A percentile compares a stretch with the other conserved stretches of the same genome.
These are phyloP conservation scores for Thunnus thynnus DNA, from an alignment of 2,113 vertebrate genomes.

Conservation along the genomic window DNA sequence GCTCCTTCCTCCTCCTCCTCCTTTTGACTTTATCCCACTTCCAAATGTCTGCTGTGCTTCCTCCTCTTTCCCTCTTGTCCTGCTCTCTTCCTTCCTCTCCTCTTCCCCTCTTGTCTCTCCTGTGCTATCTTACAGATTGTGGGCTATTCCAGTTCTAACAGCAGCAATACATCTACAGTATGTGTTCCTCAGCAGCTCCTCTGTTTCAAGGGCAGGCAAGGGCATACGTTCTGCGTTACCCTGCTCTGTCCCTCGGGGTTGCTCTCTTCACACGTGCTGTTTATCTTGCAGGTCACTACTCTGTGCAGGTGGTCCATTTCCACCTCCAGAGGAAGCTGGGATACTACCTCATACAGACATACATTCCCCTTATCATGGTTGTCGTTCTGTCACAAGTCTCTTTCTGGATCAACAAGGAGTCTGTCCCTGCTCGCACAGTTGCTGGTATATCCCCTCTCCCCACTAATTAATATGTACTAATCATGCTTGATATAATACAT, in stretches of 20 bases:
- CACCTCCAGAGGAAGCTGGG: constrained; percentile 92
- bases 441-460: constrained; percentile 76
- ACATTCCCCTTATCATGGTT: constrained; percentile 88
- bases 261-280: constrained; percentile 69
- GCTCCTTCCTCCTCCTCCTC: constrained; percentile 38
- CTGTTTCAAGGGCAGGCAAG: constrained; percentile 76
- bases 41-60: constrained; percentile 44
- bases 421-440: constrained; percentile 87
- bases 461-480: neutral
- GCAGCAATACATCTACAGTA: constrained; percentile 21
- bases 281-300: constrained; percentile 93
- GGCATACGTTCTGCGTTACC: constrained; percentile 37
- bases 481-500: constrained; percentile 6
- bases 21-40: constrained; percentile 45
- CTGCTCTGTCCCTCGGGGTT: constrained; percentile 31
- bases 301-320: constrained; percentile 95
- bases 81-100: constrained; percentile 5
- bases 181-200: constrained; percentile 45
- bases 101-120: constrained; percentile 29
- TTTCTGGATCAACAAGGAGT: constrained; percentile 92
- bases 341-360: constrained; percentile 90
- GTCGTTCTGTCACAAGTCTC: constrained; percentile 90
- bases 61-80: constrained; percentile 22
- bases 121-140: constrained; percentile 22
- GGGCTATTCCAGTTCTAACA: constrained; percentile 21